Evolutionary conservation across 2,113 vertebrate genomes (phyloP), one percentile per base, ranked within the genome.

Genomic region (Meriones unguiculatus): DNA sequence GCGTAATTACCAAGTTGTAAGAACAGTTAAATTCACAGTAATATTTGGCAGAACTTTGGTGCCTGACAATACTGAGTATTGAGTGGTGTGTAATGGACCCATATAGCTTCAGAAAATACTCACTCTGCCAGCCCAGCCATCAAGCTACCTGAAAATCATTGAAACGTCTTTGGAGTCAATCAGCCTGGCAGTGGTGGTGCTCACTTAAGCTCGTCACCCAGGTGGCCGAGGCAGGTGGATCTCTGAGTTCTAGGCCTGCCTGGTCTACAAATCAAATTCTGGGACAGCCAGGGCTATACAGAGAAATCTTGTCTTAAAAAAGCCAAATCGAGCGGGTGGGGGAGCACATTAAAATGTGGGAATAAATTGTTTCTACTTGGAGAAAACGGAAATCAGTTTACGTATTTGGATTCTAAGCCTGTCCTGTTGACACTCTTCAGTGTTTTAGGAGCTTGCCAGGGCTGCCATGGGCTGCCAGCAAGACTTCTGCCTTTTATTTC

Each of bases 391-490:
- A 81, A 87, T 91, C 18, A n/a, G 5, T 72, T 72, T 73, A 75
- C 77, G 1, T 54, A 9, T 59, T 90, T 38, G 35, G 81, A 86
- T 57, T n/a, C 13, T 22, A 10, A 78, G 32, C 22, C 52, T 81
- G 17, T 11, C 52, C 78, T 14, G 4, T 12, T 81, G 78, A n/a
- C 32, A 15, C 15, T 78, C 15, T 54, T 20, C 20, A 38, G 30
- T 25, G 25, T 93, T 90, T 92, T 80, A 91, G 86, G 85, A 94
- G 10, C 54, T 59, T 97, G 99, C 99, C 99, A 99, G 24, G 97
- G 98, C 0, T 99, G 80, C 8, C 98, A 94, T 99, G 2, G 57
- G 57, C 57, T 57, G 57, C 57, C 57, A 57, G 99, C 15, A 85
- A 93, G 11, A 17, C 46, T 28, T 73, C 35, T 52, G 98, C 93